phyloP scores from a whole-genome alignment of 2,888 invertebrate species.

The Synergus umbraculus region DNA sequence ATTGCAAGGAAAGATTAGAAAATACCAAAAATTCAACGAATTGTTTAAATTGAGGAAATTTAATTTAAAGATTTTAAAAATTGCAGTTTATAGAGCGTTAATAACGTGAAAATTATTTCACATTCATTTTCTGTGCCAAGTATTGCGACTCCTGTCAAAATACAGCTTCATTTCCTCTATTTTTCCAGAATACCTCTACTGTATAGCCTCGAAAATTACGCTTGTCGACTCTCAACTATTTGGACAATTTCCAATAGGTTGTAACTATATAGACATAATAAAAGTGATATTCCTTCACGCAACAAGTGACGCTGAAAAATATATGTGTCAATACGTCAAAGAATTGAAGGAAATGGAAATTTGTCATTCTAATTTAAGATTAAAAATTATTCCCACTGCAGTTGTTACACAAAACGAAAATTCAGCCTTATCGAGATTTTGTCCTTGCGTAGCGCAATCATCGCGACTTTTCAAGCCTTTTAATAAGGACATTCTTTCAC shows the following conservation, averaged over 20 bases:
- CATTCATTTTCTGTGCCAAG: background rate
- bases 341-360: background rate
- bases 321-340: background rate
- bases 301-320: background rate
- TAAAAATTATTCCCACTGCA: background rate
- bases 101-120: background rate
- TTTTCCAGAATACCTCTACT: background rate
- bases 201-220: background rate
- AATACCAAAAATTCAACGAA: background rate
- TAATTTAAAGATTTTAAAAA: background rate
- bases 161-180: conserved; percentile 2
- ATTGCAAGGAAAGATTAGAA: too few relatives aligned
- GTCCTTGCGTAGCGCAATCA: too few relatives aligned
- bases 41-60: background rate
- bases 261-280: background rate
- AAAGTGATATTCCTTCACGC: background rate
- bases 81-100: background rate
- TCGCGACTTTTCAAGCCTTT: conserved; percentile 9
- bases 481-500: conserved; percentile 28
- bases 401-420: background rate
- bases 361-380: background rate
- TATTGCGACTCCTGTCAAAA: background rate
- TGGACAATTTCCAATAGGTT: background rate
- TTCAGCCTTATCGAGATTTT: background rate
- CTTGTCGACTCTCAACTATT: background rate